Conservation (phyloP, 2,797 vertebrate genomes). For the Galagoides demidoff region DNA sequence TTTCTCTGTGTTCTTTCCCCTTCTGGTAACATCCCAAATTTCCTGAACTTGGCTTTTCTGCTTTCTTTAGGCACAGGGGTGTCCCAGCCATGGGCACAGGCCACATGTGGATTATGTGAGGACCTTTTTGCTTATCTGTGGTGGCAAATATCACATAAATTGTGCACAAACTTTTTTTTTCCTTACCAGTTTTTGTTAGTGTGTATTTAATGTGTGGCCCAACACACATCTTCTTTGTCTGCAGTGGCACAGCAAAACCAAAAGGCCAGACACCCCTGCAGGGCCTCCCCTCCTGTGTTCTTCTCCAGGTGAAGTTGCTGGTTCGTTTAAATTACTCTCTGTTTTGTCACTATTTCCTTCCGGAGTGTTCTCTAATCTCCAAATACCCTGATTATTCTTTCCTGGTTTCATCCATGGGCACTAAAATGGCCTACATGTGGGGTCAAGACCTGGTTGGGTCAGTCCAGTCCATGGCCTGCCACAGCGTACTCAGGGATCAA, state of each 20-base stretch:
- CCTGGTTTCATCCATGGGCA: rapidly evolving
- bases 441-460: not conserved
- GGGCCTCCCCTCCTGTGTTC: rapidly evolving
- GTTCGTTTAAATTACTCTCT: not conserved
- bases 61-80: not conserved
- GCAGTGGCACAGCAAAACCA: no score
- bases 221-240: no score
- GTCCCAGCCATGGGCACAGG: no score
- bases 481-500: not conserved
- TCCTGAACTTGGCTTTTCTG: not conserved
- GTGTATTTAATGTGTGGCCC: no score
- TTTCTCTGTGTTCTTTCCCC: not conserved
- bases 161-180: no score
- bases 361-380: not conserved
- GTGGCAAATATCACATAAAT: no score
- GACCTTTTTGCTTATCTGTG: no score
- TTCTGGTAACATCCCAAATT: no score
- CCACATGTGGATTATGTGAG: no score
- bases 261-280: no score
- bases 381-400: not conserved
- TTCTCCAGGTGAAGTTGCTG: not conserved
- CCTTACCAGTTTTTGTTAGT: no score
- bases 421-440: not conserved
- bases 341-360: not conserved
- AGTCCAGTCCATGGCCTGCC: rapidly evolving